phyloP scores from a whole-genome alignment of 2,888 invertebrate genomes.

The Drosophila quinaria region DNA sequence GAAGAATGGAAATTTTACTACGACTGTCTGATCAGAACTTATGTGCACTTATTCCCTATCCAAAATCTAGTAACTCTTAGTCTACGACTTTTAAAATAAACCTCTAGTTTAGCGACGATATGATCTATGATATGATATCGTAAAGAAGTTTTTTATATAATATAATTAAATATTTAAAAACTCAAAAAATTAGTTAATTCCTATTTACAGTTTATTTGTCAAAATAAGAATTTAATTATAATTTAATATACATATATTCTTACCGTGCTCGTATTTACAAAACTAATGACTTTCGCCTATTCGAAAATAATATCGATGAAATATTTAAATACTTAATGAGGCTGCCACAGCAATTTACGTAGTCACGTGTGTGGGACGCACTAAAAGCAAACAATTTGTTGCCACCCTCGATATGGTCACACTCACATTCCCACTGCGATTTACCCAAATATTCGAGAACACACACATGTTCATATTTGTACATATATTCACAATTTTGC shows the following conservation, averaged over 20 bases:
- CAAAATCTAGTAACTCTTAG: too few relatives aligned
- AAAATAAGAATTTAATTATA: too few relatives aligned
- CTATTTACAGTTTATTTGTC: too few relatives aligned
- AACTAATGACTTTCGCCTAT: neutral
- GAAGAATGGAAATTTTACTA: too few relatives aligned
- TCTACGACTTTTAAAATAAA: too few relatives aligned
- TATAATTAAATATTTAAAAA: too few relatives aligned
- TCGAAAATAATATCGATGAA: conserved; percentile 14
- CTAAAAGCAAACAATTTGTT: conserved; percentile 72
- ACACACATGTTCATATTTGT: conserved; percentile 5
- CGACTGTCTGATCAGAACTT: too few relatives aligned
- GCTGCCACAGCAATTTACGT: conserved; percentile 40
- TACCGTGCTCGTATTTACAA: neutral
- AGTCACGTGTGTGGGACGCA: conserved; percentile 63
- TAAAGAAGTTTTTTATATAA: too few relatives aligned
- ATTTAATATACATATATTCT: neutral
- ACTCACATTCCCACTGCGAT: neutral
- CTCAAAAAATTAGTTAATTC: too few relatives aligned
- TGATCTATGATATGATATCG: too few relatives aligned
- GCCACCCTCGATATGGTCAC: conserved; percentile 20
- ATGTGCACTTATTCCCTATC: too few relatives aligned
- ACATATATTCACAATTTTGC: conserved; percentile 13
- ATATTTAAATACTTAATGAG: conserved; percentile 59
- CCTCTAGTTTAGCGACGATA: too few relatives aligned
- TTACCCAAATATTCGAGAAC: neutral